Base-by-base conservation (phyloP, 2,797 vertebrate genomes). In the Amblyopsis hoosieri region DNA sequence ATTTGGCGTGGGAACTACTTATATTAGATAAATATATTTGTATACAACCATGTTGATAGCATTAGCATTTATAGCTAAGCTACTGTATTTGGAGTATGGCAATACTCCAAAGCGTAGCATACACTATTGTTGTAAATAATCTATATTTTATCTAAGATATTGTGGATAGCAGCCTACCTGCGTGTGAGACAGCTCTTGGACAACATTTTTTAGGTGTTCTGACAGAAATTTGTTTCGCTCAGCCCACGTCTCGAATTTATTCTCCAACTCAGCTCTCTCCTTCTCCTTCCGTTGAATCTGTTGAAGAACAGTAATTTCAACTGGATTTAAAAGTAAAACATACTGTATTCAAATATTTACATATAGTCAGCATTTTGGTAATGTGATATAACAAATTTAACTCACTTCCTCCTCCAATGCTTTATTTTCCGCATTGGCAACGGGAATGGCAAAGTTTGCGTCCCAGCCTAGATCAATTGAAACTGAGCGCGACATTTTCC, bases 361-460 rank as follows among this genome's bases (percentile, higher is more conserved):
- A 5, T 54, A 33, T 8, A 54, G 2, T 14, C 9, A 37, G 3
- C 37, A 4, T 15, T 5, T 33, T 14, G 31, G 13, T 33, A 45
- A 2, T 17, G 2, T 14, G 15, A 45, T 15, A 57, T 11, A 45
- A n/a, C 2, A 2, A 9, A 11, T 33, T 33, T 49, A 3, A 9
- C 11, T 2, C 79, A 98, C 97, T 92, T 95, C 77, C 0, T 93
- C 83, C 63, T 95, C 87, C 83, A 97, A 59, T 0, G 79, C 75
- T 79, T 89, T 94, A 90, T 98, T 98, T 59, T 93, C 93, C 3
- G 88, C 67, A 78, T 91, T 95, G 12, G 91, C 89, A 72, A 95
- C 91, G 0, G 96, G 97, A 37, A 97, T 62, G 5, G 93, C 93
- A 57, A 94, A 93, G n/a, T 90, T 92, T 62, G 90, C 77, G 29